Percentiles rank a stretch among this genome's conserved stretches.
phyloP scores from a whole-genome alignment of 2,888 invertebrate genomes.

The Eurytoma californica region DNA sequence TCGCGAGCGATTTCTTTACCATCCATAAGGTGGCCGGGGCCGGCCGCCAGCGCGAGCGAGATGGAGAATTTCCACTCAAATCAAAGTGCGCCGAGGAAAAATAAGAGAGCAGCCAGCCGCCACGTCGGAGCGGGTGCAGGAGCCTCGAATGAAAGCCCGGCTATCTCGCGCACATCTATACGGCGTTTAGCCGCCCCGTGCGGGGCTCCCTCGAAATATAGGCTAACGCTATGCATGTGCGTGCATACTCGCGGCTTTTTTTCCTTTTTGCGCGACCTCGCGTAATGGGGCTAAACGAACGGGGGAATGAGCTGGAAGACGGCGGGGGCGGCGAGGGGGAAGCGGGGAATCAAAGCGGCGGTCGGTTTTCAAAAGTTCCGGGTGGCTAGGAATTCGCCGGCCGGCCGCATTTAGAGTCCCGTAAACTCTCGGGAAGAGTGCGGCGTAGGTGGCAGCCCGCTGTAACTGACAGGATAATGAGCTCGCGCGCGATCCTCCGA shows the following conservation, averaged over 20 bases:
- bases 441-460: no score
- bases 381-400: no score
- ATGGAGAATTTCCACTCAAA: constrained; percentile 30
- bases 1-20: constrained; percentile 32
- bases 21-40: constrained; percentile 13
- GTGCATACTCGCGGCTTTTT: neutral
- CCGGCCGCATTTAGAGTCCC: no score
- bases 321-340: no score
- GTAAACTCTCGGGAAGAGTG: no score
- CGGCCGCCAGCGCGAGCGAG: neutral
- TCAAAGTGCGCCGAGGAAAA: constrained; percentile 31
- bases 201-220: constrained; percentile 27
- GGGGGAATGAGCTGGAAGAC: no score
- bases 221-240: constrained; percentile 34
- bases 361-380: no score
- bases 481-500: no score
- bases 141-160: constrained; percentile 31
- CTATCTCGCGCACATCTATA: constrained; percentile 21
- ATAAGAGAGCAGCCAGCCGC: constrained; percentile 17
- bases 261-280: no score
- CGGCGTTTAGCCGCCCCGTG: neutral
- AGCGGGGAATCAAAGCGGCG: no score
- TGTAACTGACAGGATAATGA: no score
- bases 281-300: no score
- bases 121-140: constrained; percentile 2